These are phyloP conservation scores for Zaprionus davidi DNA, from an alignment of 1,140 invertebrate species.

Conservation along the genomic window DNA sequence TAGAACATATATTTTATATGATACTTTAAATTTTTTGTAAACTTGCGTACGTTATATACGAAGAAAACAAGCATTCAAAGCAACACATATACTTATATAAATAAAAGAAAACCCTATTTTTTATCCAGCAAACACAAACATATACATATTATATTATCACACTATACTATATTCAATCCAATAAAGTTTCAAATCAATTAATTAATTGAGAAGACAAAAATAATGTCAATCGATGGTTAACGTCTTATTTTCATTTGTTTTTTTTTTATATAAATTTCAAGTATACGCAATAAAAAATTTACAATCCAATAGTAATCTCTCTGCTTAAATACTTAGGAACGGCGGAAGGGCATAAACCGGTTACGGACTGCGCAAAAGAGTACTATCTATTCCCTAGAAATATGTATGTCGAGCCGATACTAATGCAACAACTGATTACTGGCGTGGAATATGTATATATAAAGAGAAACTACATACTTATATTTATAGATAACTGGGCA, in stretches of 20 bases:
- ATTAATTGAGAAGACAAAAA: slow-evolving; percentile 39
- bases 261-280: slow-evolving; percentile 51
- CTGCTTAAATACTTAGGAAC: background rate
- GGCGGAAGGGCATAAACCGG: background rate
- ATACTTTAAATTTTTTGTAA: slow-evolving; percentile 59
- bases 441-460: slow-evolving; percentile 9
- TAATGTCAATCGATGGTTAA: slow-evolving; percentile 23
- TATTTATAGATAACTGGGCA: slow-evolving; percentile 14
- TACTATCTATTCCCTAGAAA: slow-evolving; percentile 1
- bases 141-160: slow-evolving; percentile 42
- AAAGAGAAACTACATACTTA: background rate
- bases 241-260: slow-evolving; percentile 50
- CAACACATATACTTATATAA: slow-evolving; percentile 65
- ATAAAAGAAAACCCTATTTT: slow-evolving; percentile 26
- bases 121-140: slow-evolving; percentile 43
- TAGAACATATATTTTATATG: slow-evolving; percentile 55
- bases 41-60: slow-evolving; percentile 30
- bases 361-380: slow-evolving; percentile 1
- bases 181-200: slow-evolving; percentile 69
- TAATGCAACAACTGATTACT: slow-evolving; percentile 7
- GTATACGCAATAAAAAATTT: slow-evolving; percentile 47
- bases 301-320: slow-evolving; percentile 19
- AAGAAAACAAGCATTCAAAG: slow-evolving; percentile 41
- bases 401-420: background rate
- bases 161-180: slow-evolving; percentile 45